Evolutionary conservation across 2,888 invertebrate species (phyloP).

Genomic region (Mesochorus sp.): DNA sequence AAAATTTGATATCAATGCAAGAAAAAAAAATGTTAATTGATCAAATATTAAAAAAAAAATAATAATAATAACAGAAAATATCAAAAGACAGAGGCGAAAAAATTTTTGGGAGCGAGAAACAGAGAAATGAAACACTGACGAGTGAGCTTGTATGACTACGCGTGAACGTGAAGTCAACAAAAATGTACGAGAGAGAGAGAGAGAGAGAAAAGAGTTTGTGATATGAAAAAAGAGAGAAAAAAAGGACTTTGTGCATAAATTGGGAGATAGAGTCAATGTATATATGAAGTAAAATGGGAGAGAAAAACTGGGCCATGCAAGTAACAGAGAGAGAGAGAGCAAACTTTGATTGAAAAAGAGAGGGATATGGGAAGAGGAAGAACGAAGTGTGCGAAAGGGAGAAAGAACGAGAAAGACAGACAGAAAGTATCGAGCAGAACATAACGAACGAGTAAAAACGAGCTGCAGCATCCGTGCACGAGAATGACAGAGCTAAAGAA

Average conservation of each 20-base stretch:
- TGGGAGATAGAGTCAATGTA: too few relatives aligned
- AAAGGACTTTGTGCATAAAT: too few relatives aligned
- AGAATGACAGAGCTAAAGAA: conserved; percentile 47
- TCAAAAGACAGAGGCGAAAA: too few relatives aligned
- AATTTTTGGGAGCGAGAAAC: conserved; percentile 2
- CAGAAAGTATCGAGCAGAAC: conserved; percentile 34
- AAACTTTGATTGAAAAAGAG: conserved; percentile 47
- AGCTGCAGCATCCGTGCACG: conserved; percentile 29
- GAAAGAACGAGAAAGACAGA: conserved; percentile 38
- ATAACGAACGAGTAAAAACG: conserved; percentile 48
- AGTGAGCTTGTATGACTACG: too few relatives aligned
- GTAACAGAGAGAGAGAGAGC: conserved; percentile 61
- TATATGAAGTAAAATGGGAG: too few relatives aligned
- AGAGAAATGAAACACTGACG: neutral
- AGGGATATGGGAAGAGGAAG: conserved; percentile 42
- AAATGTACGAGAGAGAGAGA: conserved; percentile 36
- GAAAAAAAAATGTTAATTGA: too few relatives aligned
- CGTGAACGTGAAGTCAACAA: conserved; percentile 34
- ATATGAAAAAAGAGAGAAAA: neutral
- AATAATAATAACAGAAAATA: too few relatives aligned
- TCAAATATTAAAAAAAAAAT: too few relatives aligned
- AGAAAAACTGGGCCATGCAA: too few relatives aligned
- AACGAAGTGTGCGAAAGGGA: conserved; percentile 54
- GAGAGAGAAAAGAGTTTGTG: conserved; percentile 38
- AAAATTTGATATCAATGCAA: too few relatives aligned